A percentile compares a stretch with the other conserved stretches of the same genome.
Conservation (phyloP, 2,113 vertebrate genomes). For the Caranx melampygus region DNA sequence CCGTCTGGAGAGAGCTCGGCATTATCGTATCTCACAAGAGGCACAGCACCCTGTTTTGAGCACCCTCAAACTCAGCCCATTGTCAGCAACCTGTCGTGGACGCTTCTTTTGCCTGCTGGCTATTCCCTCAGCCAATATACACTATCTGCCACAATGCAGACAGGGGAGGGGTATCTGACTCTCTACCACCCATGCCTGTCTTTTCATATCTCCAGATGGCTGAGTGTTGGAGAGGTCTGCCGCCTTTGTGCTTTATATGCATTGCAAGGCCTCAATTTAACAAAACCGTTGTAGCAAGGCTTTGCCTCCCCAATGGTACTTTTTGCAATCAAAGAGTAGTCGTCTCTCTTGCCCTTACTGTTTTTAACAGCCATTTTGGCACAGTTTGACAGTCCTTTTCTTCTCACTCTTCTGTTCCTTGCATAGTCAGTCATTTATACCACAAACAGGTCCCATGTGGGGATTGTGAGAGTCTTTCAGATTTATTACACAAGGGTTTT, state of each 20-base stretch:
- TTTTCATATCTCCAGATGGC: constrained; percentile 77
- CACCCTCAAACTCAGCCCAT: constrained; percentile 36
- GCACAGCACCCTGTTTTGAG: constrained; percentile 34
- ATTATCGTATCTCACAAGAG: constrained; percentile 28
- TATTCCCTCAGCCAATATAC: constrained; percentile 32
- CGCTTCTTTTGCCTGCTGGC: constrained; percentile 41
- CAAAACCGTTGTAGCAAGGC: constrained; percentile 71
- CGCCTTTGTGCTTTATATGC: constrained; percentile 59
- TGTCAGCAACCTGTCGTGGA: constrained; percentile 53
- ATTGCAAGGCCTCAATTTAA: constrained; percentile 75
- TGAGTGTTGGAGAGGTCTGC: constrained; percentile 49
- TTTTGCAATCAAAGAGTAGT: constrained; percentile 77
- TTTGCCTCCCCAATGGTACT: constrained; percentile 67
- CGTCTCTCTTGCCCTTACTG: constrained; percentile 67
- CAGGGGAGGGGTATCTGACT: constrained; percentile 45
- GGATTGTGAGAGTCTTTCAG: constrained; percentile 31
- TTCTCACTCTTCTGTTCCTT: constrained; percentile 26
- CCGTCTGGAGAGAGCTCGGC: constrained; percentile 28
- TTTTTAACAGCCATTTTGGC: constrained; percentile 59
- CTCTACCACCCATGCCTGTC: constrained; percentile 46
- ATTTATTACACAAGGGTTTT: constrained; percentile 60
- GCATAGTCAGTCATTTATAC: constrained; percentile 38
- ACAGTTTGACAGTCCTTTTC: constrained; percentile 56
- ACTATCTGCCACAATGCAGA: constrained; percentile 47
- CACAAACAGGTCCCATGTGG: constrained; percentile 31